These are phyloP conservation scores for Stramonita haemastoma DNA, from an alignment of 2,888 invertebrate genomes.

Conservation along the genomic window DNA sequence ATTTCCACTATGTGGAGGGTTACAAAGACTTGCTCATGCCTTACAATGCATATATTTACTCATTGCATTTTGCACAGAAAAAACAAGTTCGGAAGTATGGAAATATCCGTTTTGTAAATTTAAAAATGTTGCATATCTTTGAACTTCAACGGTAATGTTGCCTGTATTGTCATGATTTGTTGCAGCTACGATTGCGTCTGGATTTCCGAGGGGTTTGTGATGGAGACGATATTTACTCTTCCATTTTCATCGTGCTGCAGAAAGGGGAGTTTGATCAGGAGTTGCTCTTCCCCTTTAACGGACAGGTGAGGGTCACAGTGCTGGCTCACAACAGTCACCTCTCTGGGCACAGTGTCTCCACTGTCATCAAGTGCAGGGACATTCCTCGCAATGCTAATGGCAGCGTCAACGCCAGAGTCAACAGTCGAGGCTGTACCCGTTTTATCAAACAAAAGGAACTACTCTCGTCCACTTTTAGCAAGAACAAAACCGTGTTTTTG, in stretches of 20 bases:
- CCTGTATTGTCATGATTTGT: neutral
- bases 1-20: too few species aligned
- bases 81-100: too few species aligned
- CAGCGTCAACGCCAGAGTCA: slow-evolving; percentile 14
- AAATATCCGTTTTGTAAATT: too few species aligned
- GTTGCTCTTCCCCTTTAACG: slow-evolving; percentile 59
- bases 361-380: slow-evolving; percentile 31
- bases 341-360: neutral
- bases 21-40: too few species aligned
- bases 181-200: slow-evolving; percentile 50
- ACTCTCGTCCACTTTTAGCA: slow-evolving; percentile 30
- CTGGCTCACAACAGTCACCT: neutral
- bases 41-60: too few species aligned
- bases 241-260: slow-evolving; percentile 57
- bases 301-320: slow-evolving; percentile 31
- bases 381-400: slow-evolving; percentile 37
- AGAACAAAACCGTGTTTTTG: slow-evolving; percentile 31
- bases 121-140: too few species aligned
- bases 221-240: slow-evolving; percentile 52
- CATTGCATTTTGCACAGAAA: too few species aligned
- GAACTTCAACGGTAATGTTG: too few species aligned
- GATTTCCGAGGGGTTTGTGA: slow-evolving; percentile 57
- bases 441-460: slow-evolving; percentile 39
- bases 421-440: slow-evolving; percentile 40
- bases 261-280: slow-evolving; percentile 62